Percentiles rank a stretch among this genome's conserved stretches.
Conservation (phyloP, 2,797 vertebrate species). For the Orientallactaga sibirica region DNA sequence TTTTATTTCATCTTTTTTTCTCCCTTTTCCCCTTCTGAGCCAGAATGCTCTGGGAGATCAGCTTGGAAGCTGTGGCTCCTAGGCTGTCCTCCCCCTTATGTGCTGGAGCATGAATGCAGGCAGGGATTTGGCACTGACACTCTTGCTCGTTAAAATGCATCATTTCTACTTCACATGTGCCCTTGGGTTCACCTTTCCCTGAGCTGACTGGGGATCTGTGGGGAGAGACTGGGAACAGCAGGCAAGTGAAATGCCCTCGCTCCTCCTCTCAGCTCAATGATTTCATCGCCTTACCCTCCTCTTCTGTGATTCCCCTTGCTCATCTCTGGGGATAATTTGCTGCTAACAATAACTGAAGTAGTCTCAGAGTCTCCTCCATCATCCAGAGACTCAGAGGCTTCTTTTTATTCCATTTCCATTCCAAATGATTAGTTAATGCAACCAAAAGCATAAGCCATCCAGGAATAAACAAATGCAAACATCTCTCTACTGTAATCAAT, state of each 20-base stretch:
- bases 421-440: slow-evolving; percentile 50
- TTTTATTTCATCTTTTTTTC: not conserved
- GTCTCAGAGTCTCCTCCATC: not conserved
- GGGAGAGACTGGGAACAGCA: slow-evolving; percentile 45
- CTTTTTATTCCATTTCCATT: slow-evolving; percentile 60
- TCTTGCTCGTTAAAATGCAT: slow-evolving; percentile 69
- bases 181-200: slow-evolving; percentile 80
- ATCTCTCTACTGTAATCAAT: slow-evolving; percentile 13
- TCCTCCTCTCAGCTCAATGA: slow-evolving; percentile 38
- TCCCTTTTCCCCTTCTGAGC: not conserved
- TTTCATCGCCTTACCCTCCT: slow-evolving; percentile 68
- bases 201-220: slow-evolving; percentile 42
- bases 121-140: slow-evolving; percentile 64
- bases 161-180: slow-evolving; percentile 59
- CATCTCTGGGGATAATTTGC: slow-evolving; percentile 66
- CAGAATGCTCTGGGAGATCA: slow-evolving; percentile 25
- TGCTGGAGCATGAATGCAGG: slow-evolving; percentile 61
- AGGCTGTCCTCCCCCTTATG: slow-evolving; percentile 38
- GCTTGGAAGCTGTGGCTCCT: slow-evolving; percentile 46
- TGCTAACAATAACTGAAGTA: slow-evolving; percentile 67
- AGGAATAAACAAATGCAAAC: slow-evolving; percentile 58
- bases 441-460: not conserved
- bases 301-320: not conserved
- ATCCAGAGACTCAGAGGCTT: slow-evolving; percentile 41
- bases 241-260: not conserved